Evolutionary conservation across 2,888 invertebrate species (phyloP), one percentile per base, ranked within the genome.

Genomic region (Zeuzera pyrina): DNA sequence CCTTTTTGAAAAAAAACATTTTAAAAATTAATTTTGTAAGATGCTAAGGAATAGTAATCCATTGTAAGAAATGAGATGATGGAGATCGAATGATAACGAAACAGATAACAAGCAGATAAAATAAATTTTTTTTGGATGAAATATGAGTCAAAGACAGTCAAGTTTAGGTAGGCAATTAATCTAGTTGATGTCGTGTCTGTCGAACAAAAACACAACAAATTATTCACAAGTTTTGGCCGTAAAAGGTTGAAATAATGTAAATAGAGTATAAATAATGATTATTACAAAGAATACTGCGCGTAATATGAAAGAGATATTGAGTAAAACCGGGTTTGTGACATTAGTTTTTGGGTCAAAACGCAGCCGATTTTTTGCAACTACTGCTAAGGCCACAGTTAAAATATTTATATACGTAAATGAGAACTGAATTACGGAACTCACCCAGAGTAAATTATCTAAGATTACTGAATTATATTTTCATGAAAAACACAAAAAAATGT

Each of bases 401-500:
- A n/a, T n/a, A n/a, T n/a, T n/a, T n/a, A n/a, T n/a, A n/a, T n/a
- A n/a, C n/a, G n/a, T n/a, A n/a, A n/a, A n/a, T n/a, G n/a, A n/a
- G n/a, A n/a, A n/a, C n/a, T n/a, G n/a, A n/a, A n/a, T n/a, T n/a
- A n/a, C n/a, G n/a, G 30, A 42, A 70, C 84, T 81, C 66, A 84
- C 84, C 81, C 76, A 71, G 61, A 64, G 62, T 52, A 62, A 70
- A 68, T 71, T 69, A 67, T 67, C 65, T 60, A 62, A 56, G 66
- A 62, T 67, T 71, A 73, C 63, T 74, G 59, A 64, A 70, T 65
- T 65, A 69, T 67, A 56, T 54, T 70, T 60, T 84, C 78, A 84
- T 83, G 66, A 65, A 76, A 81, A 83, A 77, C 71, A 70, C 65
- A 59, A 68, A 67, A 76, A 83, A 79, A 74, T 76, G 81, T 79